Evolutionary conservation across 2,888 invertebrate species (phyloP), one percentile per base, ranked within the genome.

Genomic region (Standfussiana lucernea): DNA sequence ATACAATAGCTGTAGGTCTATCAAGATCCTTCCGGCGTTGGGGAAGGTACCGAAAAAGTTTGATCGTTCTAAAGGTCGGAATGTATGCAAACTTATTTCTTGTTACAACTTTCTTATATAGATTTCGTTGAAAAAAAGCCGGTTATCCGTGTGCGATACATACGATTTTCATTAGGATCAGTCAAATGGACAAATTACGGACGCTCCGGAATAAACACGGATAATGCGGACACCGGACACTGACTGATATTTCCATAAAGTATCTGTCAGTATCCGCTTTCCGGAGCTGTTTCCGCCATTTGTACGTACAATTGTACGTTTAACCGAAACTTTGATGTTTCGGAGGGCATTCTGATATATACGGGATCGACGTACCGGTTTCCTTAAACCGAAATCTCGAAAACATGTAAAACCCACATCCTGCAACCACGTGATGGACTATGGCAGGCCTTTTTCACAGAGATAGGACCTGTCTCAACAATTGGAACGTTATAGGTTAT

Each of bases 321-420:
- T 18, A 7, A 32, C 56, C 7, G 18, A 18, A 56, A 10, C 18
- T 5, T 68, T 28, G 53, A 68, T 62, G 68, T 77, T 62, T 42
- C 42, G 28, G 77, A 77, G 24, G 18, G 40, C 15, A 28, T 13
- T 50, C 32, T 67, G 21, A 66, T 47, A 32, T 65, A 28, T 28
- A 45, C 5, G n/a, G n/a, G 37, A 24, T 37, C 8, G 28, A 28
- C 18, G 18, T 28, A 2, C 1, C 5, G 53, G 15, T 15, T 15
- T 21, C 32, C 21, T 21, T 32, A 59, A 0, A 32, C 59, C 32
- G 4, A 61, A 4, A 35, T 35, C 59, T 35, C 4, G 10, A 32
- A 61, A 61, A 11, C 32, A 35, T 32, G 21, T 32, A 32, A 32
- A 21, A 59, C 18, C 1, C 32, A 32, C 28, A 21, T 18, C 32